phyloP scores from a whole-genome alignment of 2,888 invertebrate species.

The Gandaritis pyraliata region DNA sequence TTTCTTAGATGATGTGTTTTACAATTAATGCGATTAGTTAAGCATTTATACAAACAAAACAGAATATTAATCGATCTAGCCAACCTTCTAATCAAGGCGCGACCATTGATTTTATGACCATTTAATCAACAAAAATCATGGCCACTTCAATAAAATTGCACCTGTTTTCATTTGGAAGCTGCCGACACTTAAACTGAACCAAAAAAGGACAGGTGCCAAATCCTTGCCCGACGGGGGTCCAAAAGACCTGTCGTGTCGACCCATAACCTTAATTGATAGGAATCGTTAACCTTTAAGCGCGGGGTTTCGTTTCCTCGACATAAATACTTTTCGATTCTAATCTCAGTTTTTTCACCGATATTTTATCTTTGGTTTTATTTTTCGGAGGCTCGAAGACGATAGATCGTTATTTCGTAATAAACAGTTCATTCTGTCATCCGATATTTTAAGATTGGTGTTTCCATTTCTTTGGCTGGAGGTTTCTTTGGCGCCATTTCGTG shows the following conservation, averaged over 20 bases:
- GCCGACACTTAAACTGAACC: constrained; percentile 72
- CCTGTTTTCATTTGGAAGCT: constrained; percentile 73
- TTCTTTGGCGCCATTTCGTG: constrained; percentile 64
- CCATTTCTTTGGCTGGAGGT: constrained; percentile 62
- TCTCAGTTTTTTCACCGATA: constrained; percentile 74
- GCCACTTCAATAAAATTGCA: constrained; percentile 62
- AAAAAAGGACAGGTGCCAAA: constrained; percentile 77
- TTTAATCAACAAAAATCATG: constrained; percentile 35
- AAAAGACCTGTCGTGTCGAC: constrained; percentile 67
- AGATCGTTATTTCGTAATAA: constrained; percentile 81
- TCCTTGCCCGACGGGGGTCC: constrained; percentile 77
- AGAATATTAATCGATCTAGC: background rate
- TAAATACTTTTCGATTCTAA: constrained; percentile 80
- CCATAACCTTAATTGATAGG: constrained; percentile 84
- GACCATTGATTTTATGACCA: background rate
- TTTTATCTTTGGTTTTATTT: constrained; percentile 79
- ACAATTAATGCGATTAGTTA: no score
- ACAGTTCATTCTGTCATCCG: constrained; percentile 81
- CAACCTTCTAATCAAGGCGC: background rate
- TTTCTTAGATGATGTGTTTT: no score
- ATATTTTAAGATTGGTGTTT: constrained; percentile 71
- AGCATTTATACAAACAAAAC: background rate
- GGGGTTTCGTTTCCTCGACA: constrained; percentile 76
- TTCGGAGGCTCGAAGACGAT: constrained; percentile 77
- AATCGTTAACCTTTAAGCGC: constrained; percentile 83